Conservation (phyloP, 2,888 invertebrate genomes). For the Torymus texanus region DNA sequence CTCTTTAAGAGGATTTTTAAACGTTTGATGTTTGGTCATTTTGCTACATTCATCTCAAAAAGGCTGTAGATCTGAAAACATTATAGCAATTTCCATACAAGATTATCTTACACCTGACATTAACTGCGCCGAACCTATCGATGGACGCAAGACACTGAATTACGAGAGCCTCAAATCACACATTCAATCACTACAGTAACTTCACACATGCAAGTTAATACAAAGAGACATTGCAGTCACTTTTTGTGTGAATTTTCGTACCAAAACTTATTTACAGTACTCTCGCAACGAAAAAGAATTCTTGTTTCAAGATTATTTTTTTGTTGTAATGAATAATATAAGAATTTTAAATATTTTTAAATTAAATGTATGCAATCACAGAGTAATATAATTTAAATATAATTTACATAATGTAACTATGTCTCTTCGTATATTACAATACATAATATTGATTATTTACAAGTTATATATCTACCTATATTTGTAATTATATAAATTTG, state of each 20-base stretch:
- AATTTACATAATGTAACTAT: conserved; percentile 53
- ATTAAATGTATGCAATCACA: conserved; percentile 51
- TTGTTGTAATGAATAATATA: conserved; percentile 35
- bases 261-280: conserved; percentile 49
- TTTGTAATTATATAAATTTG: conserved; percentile 65
- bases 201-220: conserved; percentile 52
- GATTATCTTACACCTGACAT: conserved; percentile 53
- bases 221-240: conserved; percentile 51
- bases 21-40: conserved; percentile 52
- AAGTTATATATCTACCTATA: conserved; percentile 54
- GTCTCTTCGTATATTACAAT: conserved; percentile 54
- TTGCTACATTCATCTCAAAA: conserved; percentile 39
- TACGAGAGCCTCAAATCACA: conserved; percentile 55
- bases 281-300: conserved; percentile 37
- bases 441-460: conserved; percentile 56
- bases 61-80: conserved; percentile 50
- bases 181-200: conserved; percentile 53
- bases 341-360: conserved; percentile 51
- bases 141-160: conserved; percentile 55
- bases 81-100: conserved; percentile 46
- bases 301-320: conserved; percentile 27
- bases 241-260: conserved; percentile 34
- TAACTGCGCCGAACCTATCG: conserved; percentile 53
- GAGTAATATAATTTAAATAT: conserved; percentile 54
- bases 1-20: conserved; percentile 38